These are phyloP conservation scores for Mesocricetus auratus DNA, from an alignment of 2,113 vertebrate genomes.

Conservation along the genomic window DNA sequence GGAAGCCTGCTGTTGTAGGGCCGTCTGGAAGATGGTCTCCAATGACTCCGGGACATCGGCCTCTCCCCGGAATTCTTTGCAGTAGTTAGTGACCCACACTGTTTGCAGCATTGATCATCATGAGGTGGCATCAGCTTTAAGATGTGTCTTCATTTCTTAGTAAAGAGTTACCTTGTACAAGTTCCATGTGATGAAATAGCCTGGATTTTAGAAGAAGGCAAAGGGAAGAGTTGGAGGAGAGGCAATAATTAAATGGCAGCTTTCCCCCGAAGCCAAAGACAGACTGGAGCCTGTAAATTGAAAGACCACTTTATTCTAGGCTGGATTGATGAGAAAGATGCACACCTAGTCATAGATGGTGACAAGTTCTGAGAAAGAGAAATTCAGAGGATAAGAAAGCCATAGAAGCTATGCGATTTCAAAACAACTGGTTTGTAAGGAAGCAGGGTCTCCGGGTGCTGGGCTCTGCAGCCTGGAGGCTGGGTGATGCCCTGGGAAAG, in stretches of 20 bases:
- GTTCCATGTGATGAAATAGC: slow-evolving; percentile 27
- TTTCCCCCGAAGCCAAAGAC: neutral
- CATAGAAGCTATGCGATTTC: neutral
- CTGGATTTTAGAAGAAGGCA: slow-evolving; percentile 33
- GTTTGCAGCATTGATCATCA: neutral
- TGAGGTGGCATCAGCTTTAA: neutral
- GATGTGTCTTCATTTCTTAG: slow-evolving; percentile 18
- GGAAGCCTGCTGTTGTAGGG: neutral
- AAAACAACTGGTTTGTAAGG: slow-evolving; percentile 37
- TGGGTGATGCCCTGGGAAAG: slow-evolving; percentile 10
- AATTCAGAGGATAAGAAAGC: neutral
- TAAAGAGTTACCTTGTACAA: neutral
- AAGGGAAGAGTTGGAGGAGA: neutral
- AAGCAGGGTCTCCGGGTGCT: neutral
- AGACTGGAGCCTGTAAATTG: neutral
- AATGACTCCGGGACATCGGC: neutral
- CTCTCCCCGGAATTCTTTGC: neutral
- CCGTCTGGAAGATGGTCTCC: neutral
- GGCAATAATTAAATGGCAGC: slow-evolving; percentile 13
- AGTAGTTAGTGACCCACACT: neutral
- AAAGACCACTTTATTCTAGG: neutral
- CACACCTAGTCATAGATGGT: neutral
- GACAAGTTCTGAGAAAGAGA: slow-evolving; percentile 28
- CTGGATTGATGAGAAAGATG: slow-evolving; percentile 23
- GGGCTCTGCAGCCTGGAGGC: neutral